Evolutionary conservation across 2,888 invertebrate genomes (phyloP), one percentile per base, ranked within the genome.

Genomic region (Temnothorax rugatulus): DNA sequence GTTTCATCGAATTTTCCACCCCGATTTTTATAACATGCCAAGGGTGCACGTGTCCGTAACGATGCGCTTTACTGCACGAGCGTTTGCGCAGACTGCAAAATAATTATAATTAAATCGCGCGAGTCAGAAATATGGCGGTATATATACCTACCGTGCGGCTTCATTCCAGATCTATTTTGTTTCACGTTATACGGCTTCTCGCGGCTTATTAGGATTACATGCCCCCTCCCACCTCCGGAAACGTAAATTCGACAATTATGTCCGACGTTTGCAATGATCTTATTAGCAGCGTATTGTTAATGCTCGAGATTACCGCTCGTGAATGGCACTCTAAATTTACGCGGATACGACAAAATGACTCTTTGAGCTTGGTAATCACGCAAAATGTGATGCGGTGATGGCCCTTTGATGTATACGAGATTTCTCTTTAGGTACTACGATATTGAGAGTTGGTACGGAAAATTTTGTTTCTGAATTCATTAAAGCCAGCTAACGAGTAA

Each of bases 301-400:
- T 25, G 25, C 15, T 21, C 64, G 76, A 76, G 38, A 76, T 66
- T 76, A 25, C 44, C 15, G 25, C 52, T 54, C 41, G 18, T 79
- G 57, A 57, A 54, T 21, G 34, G 34, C 44, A 69, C 9, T 61
- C 9, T 34, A 29, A 79, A 79, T 71, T 79, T 21, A 44, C 71
- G 71, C 18, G n/a, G n/a, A 1, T 44, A 77, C 54, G 71, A 79
- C 86, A 73, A 88, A 88, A 68, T 69, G 75, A 61, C 66, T 68
- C 66, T 74, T 74, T 79, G 74, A 87, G 82, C 77, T 57, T 34
- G 44, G 57, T 79, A 79, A 79, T 79, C 57, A 21, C 44, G 34
- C 47, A 59, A 57, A 79, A 59, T 57, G 29, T 50, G 15, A 59
- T 57, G 29, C 38, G 15, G 29, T 44, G 77, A 13, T 47, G 57